Evolutionary conservation across 1,140 invertebrate species (phyloP).

Genomic region (Drosophila parvula): DNA sequence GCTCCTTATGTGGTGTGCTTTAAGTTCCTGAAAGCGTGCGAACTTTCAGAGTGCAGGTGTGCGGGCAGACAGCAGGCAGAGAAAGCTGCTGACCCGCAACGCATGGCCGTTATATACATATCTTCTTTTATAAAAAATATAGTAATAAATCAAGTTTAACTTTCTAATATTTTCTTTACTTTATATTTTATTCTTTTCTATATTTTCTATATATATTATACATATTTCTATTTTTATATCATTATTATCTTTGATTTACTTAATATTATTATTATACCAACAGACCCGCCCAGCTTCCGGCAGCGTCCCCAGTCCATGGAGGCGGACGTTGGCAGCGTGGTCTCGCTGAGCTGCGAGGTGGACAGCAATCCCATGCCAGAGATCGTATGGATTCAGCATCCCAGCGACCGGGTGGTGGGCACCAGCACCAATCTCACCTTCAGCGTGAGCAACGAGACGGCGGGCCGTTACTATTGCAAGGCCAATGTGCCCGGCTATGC

Average conservation of each 20-base stretch:
- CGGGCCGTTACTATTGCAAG: slow-evolving; percentile 94
- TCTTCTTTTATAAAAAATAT: too few species aligned
- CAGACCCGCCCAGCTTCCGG: slow-evolving; percentile 87
- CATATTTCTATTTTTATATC: too few species aligned
- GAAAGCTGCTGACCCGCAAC: too few species aligned
- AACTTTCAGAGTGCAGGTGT: too few species aligned
- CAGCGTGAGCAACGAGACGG: slow-evolving; percentile 90
- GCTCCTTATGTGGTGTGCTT: too few species aligned
- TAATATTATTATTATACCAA: not conserved
- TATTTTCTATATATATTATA: too few species aligned
- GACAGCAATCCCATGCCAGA: slow-evolving; percentile 91
- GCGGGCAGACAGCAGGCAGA: too few species aligned
- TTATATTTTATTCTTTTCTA: not conserved
- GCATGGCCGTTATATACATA: too few species aligned
- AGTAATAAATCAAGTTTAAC: too few species aligned
- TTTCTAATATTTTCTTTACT: not conserved
- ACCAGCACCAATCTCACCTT: slow-evolving; percentile 91
- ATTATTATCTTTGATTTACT: too few species aligned
- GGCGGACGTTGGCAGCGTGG: slow-evolving; percentile 88
- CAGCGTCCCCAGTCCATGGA: slow-evolving; percentile 88
- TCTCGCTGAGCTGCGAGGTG: slow-evolving; percentile 90
- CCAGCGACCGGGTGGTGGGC: slow-evolving; percentile 88
- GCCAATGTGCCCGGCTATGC: slow-evolving; percentile 93
- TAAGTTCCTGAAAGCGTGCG: too few species aligned
- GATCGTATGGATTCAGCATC: slow-evolving; percentile 90